A percentile compares a stretch with the other conserved stretches of the same genome.
These are phyloP conservation scores for Paradoxurus hermaphroditus DNA, from an alignment of 2,113 vertebrate genomes.

Conservation along the genomic window DNA sequence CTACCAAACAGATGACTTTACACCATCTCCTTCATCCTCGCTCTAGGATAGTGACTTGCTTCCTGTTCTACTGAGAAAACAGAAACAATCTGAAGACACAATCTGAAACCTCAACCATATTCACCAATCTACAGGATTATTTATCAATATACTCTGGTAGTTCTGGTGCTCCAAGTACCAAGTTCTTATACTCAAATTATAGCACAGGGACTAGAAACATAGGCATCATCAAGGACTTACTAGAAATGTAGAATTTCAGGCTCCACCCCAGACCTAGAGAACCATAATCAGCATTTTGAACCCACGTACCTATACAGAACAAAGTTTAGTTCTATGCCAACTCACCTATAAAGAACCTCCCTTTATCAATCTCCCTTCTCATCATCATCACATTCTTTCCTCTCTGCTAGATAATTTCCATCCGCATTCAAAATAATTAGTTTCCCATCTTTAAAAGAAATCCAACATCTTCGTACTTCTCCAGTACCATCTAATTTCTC, in stretches of 20 bases:
- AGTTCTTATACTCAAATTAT: background rate
- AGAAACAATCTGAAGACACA: background rate
- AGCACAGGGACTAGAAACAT: background rate
- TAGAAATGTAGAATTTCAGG: background rate
- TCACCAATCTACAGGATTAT: background rate
- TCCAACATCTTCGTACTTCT: background rate
- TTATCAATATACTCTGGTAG: background rate
- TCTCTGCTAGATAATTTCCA: background rate
- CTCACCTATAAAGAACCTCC: background rate
- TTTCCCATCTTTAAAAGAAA: slow-evolving; percentile 8
- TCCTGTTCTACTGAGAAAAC: slow-evolving; percentile 5
- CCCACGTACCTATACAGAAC: background rate
- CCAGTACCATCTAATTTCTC: background rate
- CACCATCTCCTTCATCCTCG: background rate
- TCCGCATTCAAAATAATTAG: background rate
- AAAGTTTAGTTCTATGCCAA: background rate
- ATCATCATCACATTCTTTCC: background rate
- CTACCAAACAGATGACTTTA: background rate
- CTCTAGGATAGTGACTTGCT: background rate
- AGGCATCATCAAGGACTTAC: background rate
- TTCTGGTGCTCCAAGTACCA: background rate
- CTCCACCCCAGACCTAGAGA: background rate
- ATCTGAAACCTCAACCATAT: background rate
- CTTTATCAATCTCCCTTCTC: background rate
- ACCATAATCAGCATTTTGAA: background rate